These are phyloP conservation scores for Galerucella pusilla DNA, from an alignment of 2,888 invertebrate species.

Conservation along the genomic window DNA sequence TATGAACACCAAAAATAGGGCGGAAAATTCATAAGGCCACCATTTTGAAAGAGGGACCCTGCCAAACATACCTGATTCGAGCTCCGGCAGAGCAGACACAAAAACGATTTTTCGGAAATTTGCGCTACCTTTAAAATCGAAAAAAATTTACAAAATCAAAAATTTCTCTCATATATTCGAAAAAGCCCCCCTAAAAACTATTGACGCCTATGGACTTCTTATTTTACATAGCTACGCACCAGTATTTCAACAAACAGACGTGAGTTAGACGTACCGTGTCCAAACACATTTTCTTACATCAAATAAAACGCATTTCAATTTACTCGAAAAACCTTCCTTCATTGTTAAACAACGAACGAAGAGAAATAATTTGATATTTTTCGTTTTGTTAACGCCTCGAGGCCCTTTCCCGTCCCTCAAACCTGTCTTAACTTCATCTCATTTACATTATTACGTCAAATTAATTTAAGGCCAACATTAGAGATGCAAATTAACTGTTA, in stretches of 20 bases:
- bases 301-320: slow-evolving; percentile 49
- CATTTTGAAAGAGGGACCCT: too few relatives aligned
- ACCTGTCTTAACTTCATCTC: slow-evolving; percentile 40
- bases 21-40: too few relatives aligned
- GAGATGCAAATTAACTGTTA: slow-evolving; percentile 57
- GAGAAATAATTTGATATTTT: slow-evolving; percentile 46
- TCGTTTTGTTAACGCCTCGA: slow-evolving; percentile 44
- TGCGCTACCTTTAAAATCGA: too few relatives aligned
- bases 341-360: slow-evolving; percentile 39
- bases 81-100: too few relatives aligned
- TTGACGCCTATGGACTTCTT: neutral
- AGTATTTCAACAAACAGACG: slow-evolving; percentile 18
- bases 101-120: too few relatives aligned
- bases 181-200: too few relatives aligned
- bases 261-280: slow-evolving; percentile 41
- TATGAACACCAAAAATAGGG: too few relatives aligned
- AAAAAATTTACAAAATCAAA: too few relatives aligned
- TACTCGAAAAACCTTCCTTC: slow-evolving; percentile 41
- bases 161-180: too few relatives aligned
- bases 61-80: too few relatives aligned
- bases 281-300: slow-evolving; percentile 40
- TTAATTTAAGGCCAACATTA: slow-evolving; percentile 57
- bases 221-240: slow-evolving; percentile 16
- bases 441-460: slow-evolving; percentile 58
- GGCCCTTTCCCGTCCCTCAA: slow-evolving; percentile 19